Conservation (phyloP, 2,113 vertebrate genomes). For the Pelodiscus sinensis region DNA sequence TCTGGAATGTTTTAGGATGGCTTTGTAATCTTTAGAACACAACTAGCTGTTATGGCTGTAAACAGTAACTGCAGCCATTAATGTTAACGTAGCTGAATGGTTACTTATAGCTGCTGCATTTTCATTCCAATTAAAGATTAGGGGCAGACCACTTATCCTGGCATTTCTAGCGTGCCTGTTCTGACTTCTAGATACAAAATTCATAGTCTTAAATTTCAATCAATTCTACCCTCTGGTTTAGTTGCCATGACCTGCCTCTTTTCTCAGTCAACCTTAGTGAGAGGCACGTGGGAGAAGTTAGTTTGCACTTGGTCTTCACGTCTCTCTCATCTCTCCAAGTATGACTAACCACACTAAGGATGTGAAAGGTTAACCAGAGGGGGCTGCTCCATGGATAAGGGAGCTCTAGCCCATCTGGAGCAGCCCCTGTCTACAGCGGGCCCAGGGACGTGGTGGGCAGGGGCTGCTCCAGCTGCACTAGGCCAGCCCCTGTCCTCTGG, state of each 20-base stretch:
- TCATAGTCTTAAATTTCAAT: not conserved
- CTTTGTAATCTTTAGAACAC: not conserved
- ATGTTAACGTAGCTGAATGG: rapidly evolving
- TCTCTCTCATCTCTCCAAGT: not conserved
- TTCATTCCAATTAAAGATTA: not conserved
- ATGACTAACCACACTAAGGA: no score
- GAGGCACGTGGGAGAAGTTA: not conserved
- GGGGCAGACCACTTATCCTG: not conserved
- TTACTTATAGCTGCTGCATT: not conserved
- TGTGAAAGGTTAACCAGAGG: no score
- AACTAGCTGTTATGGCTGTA: not conserved
- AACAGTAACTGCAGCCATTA: not conserved
- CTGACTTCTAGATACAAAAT: not conserved
- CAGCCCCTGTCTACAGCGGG: no score
- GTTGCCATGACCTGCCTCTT: not conserved
- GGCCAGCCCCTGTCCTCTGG: no score
- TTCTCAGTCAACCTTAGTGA: not conserved
- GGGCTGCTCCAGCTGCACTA: no score
- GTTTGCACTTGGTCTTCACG: not conserved
- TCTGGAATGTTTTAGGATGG: not conserved
- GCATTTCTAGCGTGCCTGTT: not conserved
- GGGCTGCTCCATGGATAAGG: no score
- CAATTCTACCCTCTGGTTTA: not conserved
- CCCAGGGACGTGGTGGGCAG: no score
- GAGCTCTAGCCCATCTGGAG: no score